phyloP scores from a whole-genome alignment of 2,797 vertebrate genomes.

The Tapera naevia region DNA sequence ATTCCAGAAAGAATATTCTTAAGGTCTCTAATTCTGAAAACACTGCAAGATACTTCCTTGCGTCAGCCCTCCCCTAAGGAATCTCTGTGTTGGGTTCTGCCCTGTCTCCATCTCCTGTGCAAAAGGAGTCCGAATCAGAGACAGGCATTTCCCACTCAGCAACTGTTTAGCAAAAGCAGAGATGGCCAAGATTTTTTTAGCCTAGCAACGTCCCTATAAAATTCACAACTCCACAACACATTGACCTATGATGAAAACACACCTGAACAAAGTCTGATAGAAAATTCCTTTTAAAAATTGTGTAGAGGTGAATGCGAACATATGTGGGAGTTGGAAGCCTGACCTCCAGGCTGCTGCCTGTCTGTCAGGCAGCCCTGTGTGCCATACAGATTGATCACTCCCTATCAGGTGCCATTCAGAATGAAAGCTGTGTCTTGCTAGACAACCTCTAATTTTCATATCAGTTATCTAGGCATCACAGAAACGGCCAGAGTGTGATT shows the following conservation, averaged over 20 bases:
- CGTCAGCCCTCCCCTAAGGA: background rate
- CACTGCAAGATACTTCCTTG: background rate
- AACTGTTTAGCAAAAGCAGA: background rate
- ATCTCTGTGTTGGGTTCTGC: background rate
- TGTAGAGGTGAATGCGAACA: accelerated
- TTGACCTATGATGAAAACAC: background rate
- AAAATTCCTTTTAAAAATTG: background rate
- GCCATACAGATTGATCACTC: background rate
- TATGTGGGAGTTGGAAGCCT: background rate
- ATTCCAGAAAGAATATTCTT: background rate
- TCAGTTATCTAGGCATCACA: background rate
- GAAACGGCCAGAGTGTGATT: background rate
- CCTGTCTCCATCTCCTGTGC: background rate
- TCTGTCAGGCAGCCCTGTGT: background rate
- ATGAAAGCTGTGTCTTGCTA: background rate
- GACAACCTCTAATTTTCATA: slow-evolving; percentile 5
- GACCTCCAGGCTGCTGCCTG: background rate
- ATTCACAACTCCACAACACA: background rate
- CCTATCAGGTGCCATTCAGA: background rate
- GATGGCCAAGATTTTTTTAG: background rate
- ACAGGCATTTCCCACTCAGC: background rate
- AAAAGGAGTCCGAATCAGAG: background rate
- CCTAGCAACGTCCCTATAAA: background rate
- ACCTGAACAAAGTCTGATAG: background rate
- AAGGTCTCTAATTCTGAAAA: background rate